phyloP scores from a whole-genome alignment of 1,140 invertebrate species.

The Aphelenchoides avenae region DNA sequence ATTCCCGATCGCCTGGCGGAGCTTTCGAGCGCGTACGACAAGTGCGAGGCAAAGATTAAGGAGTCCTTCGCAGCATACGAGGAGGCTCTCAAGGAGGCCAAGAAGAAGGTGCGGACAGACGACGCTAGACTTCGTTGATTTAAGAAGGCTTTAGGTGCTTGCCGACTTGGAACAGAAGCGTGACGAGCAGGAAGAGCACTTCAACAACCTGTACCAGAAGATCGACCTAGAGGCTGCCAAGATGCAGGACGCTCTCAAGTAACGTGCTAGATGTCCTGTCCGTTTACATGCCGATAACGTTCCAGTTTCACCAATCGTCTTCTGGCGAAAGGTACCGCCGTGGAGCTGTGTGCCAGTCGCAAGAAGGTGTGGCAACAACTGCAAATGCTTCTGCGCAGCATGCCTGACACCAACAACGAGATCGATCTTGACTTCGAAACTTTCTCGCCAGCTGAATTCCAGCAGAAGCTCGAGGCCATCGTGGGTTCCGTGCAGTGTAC shows the following conservation, averaged over 20 bases:
- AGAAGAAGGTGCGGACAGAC: too few species aligned
- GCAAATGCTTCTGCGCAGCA: conserved; percentile 14
- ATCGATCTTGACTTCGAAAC: conserved; percentile 33
- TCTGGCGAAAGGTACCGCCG: conserved; percentile 25
- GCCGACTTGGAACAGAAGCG: conserved; percentile 29
- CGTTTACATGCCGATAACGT: neutral
- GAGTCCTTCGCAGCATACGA: conserved; percentile 15
- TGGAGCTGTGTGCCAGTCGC: conserved; percentile 26
- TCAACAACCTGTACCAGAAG: conserved; percentile 25
- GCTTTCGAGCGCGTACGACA: conserved; percentile 18
- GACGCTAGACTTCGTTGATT: too few species aligned
- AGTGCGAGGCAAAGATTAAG: conserved; percentile 29
- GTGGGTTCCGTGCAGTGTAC: conserved; percentile 24
- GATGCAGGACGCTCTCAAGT: conserved; percentile 30
- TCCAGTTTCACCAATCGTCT: conserved; percentile 29
- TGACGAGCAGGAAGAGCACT: conserved; percentile 33
- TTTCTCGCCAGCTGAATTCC: conserved; percentile 14
- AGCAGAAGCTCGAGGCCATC: conserved; percentile 24
- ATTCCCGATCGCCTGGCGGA: conserved; percentile 28
- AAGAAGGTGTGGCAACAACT: conserved; percentile 32
- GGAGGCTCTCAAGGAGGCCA: conserved; percentile 22
- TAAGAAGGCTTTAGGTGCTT: too few species aligned
- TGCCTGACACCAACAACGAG: conserved; percentile 29
- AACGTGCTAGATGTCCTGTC: neutral
- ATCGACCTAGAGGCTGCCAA: conserved; percentile 24